Percentiles rank a stretch among this genome's conserved stretches.
Conservation (phyloP, 2,888 invertebrate species). For the Drosophila austrosaltans region DNA sequence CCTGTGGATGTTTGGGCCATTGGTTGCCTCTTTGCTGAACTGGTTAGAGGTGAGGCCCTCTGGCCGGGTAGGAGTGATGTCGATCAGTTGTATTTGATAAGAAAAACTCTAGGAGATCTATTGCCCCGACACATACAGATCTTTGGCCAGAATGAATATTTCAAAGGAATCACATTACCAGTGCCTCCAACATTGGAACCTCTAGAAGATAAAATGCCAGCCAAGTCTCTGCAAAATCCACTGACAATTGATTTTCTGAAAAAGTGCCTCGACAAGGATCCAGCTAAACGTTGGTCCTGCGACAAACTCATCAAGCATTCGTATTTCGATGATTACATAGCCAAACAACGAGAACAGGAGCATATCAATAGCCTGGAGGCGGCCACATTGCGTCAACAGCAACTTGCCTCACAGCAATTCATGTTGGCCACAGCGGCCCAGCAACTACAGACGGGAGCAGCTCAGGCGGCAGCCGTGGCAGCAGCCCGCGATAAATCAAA, state of each 20-base stretch:
- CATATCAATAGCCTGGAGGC: conserved; percentile 81
- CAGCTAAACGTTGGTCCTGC: conserved; percentile 94
- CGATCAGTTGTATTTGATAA: conserved; percentile 97
- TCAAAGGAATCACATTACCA: conserved; percentile 94
- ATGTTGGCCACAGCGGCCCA: conserved; percentile 69
- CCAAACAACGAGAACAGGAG: conserved; percentile 89
- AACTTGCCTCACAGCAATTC: conserved; percentile 76
- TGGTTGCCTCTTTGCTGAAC: conserved; percentile 95
- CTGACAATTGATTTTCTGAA: conserved; percentile 93
- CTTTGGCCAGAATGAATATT: conserved; percentile 97
- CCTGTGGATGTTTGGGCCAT: conserved; percentile 99
- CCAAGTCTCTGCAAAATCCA: conserved; percentile 87
- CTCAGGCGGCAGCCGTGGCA: conserved; percentile 68
- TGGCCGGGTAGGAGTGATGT: conserved; percentile 99
- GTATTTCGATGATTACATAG: conserved; percentile 95
- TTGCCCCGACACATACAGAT: conserved; percentile 97
- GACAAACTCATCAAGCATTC: conserved; percentile 94
- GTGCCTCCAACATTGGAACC: conserved; percentile 94
- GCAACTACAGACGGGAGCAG: conserved; percentile 72
- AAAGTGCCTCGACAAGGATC: conserved; percentile 98
- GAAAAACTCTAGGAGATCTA: conserved; percentile 96
- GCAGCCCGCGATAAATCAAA: conserved; percentile 86
- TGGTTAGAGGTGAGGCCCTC: conserved; percentile 94
- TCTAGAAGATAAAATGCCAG: conserved; percentile 93
- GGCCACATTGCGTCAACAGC: conserved; percentile 76